phyloP scores from a whole-genome alignment of 2,797 vertebrate genomes.

The Acropternis orthonyx region DNA sequence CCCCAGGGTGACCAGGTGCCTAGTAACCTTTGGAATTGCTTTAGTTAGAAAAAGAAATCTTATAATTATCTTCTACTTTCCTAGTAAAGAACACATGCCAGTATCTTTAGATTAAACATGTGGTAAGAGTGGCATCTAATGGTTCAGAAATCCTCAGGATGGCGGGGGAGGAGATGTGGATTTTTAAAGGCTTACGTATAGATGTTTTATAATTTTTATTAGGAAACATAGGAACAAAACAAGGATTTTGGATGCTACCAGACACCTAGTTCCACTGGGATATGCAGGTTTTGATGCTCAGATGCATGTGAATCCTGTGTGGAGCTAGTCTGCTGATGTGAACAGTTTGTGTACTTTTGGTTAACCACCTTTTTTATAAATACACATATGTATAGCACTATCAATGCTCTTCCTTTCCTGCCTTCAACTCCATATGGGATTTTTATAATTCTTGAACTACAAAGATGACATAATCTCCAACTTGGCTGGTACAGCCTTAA shows the following conservation, averaged over 20 bases:
- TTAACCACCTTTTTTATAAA: neutral
- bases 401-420: neutral
- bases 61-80: neutral
- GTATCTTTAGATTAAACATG: neutral
- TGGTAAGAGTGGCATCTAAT: constrained; percentile 7
- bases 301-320: neutral
- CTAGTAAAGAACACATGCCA: neutral
- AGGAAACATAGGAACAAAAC: neutral
- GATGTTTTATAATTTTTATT: neutral
- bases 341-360: neutral
- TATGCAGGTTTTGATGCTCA: neutral
- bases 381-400: rapidly evolving
- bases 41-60: neutral
- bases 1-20: neutral
- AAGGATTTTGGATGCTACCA: neutral
- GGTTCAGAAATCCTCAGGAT: neutral
- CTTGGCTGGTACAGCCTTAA: too few species aligned
- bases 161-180: neutral
- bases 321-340: neutral
- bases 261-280: neutral
- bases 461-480: neutral
- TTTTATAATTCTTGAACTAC: neutral
- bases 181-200: neutral
- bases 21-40: neutral
- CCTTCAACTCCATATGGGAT: neutral